Base-by-base conservation (phyloP, 2,888 invertebrate genomes). In the Willowsia nigromaculata region DNA sequence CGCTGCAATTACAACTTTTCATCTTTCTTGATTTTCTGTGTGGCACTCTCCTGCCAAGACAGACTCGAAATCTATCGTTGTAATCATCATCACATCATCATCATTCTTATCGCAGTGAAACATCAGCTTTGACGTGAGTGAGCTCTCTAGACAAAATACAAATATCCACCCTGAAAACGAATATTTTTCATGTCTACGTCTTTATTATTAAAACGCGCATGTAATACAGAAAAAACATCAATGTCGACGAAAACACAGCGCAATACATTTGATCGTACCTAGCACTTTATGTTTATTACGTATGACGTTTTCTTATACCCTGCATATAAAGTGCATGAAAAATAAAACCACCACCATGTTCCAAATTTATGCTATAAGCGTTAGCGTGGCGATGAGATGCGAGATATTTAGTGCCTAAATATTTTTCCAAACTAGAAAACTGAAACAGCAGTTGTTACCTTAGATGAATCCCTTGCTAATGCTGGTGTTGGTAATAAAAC, bases 21-120 rank as follows among this genome's bases (percentile, higher is more conserved):
- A 40, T 68, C 68, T 71, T 59, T 71, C 84, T 37, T 84, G 25
- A 47, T 71, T 74, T 71, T 84, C 74, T 84, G 71, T 84, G 74
- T 84, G 74, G 56, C 43, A 81, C 43, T 81, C 62, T 62, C 43
- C 43, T 81, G 62, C 81, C 78, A 78, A 78, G 37, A 30, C 76
- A 78, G 37, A 30, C 76, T 76, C 25, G 40, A 56, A 80, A 68
- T 37, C 68, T 71, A 71, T 71, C 71, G 71, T 47, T 25, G 71
- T 62, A 81, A 81, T 81, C 59, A 81, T 80, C 59, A 53, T 81
- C 81, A 78, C 78, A 37, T 78, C 56, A 56, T 78, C 33, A 37
- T 56, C 56, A 53, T 53, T 56, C 68, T 71, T 71, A 71, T 71
- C 71, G 40, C 27, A 43, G 27, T 74, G 30, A 25, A 80, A 13